Evolutionary conservation across 2,113 vertebrate genomes (phyloP).

Genomic region (Psophia crepitans): DNA sequence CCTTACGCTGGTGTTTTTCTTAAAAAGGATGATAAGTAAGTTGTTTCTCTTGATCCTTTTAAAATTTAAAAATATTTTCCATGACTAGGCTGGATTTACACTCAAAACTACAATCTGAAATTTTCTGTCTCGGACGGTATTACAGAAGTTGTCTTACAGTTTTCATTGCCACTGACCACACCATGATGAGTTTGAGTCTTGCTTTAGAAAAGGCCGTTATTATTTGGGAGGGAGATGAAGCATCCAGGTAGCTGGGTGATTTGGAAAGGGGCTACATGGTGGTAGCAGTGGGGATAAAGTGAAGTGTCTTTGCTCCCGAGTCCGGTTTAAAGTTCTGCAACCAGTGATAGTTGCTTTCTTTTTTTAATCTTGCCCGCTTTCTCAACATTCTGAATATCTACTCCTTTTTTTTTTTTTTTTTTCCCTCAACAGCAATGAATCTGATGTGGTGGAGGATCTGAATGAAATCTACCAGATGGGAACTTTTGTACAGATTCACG

Average conservation of each 20-base stretch:
- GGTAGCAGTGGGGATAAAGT: neutral
- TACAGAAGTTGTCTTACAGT: neutral
- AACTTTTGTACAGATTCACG: slow-evolving; percentile 97
- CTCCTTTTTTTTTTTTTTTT: neutral
- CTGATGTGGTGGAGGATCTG: slow-evolving; percentile 89
- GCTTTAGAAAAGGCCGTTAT: neutral
- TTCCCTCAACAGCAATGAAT: slow-evolving; percentile 81
- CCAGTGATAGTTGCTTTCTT: neutral
- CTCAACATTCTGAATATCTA: neutral
- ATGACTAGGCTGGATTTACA: neutral
- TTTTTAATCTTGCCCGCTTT: neutral
- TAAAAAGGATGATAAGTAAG: slow-evolving; percentile 92
- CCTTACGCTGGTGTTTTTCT: slow-evolving; percentile 96
- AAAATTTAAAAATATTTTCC: neutral
- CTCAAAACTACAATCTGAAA: neutral
- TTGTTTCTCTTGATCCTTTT: neutral
- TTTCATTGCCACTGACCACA: neutral
- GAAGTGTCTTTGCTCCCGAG: neutral
- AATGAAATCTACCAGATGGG: slow-evolving; percentile 90
- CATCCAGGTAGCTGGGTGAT: neutral
- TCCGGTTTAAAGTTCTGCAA: neutral
- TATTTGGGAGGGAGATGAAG: neutral
- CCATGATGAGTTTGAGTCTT: neutral
- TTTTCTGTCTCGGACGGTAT: neutral
- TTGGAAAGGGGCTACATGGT: neutral